Conservation (phyloP, 1,140 invertebrate species). For the Telenomus remus region DNA sequence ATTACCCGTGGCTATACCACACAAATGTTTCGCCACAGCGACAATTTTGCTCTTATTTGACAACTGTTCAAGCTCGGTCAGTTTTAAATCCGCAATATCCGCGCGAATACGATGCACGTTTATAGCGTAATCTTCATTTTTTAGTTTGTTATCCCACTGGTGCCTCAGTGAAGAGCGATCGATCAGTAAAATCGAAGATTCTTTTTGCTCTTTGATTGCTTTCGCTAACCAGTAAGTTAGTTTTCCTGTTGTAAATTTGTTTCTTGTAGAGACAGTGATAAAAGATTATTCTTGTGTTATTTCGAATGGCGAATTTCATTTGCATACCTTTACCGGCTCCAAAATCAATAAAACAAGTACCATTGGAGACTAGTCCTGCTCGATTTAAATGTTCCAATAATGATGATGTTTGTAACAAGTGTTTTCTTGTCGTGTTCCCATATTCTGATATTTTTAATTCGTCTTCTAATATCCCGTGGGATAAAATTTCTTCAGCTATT, state of each 20-base stretch:
- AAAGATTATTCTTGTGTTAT: neutral
- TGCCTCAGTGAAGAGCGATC: slow-evolving; percentile 87
- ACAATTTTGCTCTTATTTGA: slow-evolving; percentile 76
- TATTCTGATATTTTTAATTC: slow-evolving; percentile 80
- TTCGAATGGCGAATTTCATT: neutral
- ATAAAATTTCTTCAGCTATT: slow-evolving; percentile 73
- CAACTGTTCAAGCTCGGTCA: slow-evolving; percentile 78
- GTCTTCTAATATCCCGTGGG: slow-evolving; percentile 74
- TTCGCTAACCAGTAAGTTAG: slow-evolving; percentile 84
- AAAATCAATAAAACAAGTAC: slow-evolving; percentile 87
- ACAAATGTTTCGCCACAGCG: slow-evolving; percentile 90
- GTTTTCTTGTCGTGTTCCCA: slow-evolving; percentile 80
- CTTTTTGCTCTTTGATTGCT: slow-evolving; percentile 73
- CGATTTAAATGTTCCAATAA: slow-evolving; percentile 80
- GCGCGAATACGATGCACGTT: slow-evolving; percentile 80
- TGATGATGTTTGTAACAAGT: slow-evolving; percentile 83
- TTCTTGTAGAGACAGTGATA: neutral
- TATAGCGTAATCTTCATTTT: slow-evolving; percentile 74
- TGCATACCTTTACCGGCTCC: slow-evolving; percentile 85
- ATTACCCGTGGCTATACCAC: slow-evolving; percentile 87
- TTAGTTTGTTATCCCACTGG: slow-evolving; percentile 85
- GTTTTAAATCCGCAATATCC: slow-evolving; percentile 83
- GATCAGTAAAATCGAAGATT: slow-evolving; percentile 81
- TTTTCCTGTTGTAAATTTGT: slow-evolving; percentile 71
- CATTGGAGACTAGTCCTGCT: slow-evolving; percentile 75